phyloP scores from a whole-genome alignment of 1,140 invertebrate species.

The Oncopodura yosiiana region DNA sequence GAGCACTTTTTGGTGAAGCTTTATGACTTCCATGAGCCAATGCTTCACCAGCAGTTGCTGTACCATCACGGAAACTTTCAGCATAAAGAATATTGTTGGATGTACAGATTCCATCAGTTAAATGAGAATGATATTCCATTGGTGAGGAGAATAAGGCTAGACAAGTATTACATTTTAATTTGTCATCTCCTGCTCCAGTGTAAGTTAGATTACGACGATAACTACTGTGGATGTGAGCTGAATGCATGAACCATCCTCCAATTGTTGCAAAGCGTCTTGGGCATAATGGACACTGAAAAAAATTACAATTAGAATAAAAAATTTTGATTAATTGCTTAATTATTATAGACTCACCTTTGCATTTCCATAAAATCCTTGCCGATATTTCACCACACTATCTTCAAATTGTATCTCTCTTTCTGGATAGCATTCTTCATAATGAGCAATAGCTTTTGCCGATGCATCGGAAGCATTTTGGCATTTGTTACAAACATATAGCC shows the following conservation, averaged over 20 bases:
- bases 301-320: too few relatives aligned
- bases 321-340: too few relatives aligned
- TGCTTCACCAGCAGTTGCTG: neutral
- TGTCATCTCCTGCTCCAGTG: constrained; percentile 18
- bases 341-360: too few relatives aligned
- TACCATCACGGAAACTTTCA: neutral
- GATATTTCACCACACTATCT: constrained; percentile 25
- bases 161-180: constrained; percentile 18
- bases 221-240: constrained; percentile 25
- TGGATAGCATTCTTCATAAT: constrained; percentile 24
- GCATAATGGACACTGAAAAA: constrained; percentile 28
- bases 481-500: constrained; percentile 28
- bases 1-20: constrained; percentile 19
- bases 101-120: neutral
- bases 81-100: neutral
- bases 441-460: constrained; percentile 13
- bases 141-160: constrained; percentile 13
- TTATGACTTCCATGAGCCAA: neutral
- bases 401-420: constrained; percentile 20
- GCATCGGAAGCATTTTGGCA: constrained; percentile 23
- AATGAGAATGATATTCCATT: constrained; percentile 16
- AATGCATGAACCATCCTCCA: constrained; percentile 28
- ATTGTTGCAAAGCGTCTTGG: constrained; percentile 23
- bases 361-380: constrained; percentile 32
- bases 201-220: constrained; percentile 5